Percentiles rank a stretch among this genome's conserved stretches.
phyloP scores from a whole-genome alignment of 2,113 vertebrate genomes.

The Solea senegalensis region DNA sequence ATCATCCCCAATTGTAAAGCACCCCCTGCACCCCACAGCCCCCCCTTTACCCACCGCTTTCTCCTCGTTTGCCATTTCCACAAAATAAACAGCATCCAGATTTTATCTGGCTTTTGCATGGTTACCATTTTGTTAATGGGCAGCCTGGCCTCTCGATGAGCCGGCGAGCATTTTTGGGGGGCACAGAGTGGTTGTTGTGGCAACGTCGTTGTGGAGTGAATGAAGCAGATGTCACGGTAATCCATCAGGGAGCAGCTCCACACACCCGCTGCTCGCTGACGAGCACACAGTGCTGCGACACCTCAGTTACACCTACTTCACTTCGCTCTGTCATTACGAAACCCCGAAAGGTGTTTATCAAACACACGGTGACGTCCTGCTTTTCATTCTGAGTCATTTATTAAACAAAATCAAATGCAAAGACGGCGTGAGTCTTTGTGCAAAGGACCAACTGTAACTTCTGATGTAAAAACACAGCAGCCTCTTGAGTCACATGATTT shows the following conservation, averaged over 20 bases:
- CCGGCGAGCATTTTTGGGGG: slow-evolving; percentile 88
- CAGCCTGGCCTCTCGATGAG: slow-evolving; percentile 83
- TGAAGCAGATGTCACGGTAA: slow-evolving; percentile 91
- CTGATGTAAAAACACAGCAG: slow-evolving; percentile 16
- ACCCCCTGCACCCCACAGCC: slow-evolving; percentile 56
- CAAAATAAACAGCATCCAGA: slow-evolving; percentile 85
- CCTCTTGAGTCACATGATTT: neutral
- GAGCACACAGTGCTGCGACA: slow-evolving; percentile 73
- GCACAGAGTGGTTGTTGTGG: slow-evolving; percentile 86
- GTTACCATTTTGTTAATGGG: slow-evolving; percentile 90
- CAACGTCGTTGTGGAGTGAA: slow-evolving; percentile 87
- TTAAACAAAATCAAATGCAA: slow-evolving; percentile 31
- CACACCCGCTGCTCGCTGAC: slow-evolving; percentile 59
- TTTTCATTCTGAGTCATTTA: slow-evolving; percentile 29
- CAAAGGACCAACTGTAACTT: neutral
- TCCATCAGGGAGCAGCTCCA: slow-evolving; percentile 84
- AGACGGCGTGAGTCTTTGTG: slow-evolving; percentile 25
- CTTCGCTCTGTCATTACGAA: neutral
- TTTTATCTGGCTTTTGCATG: slow-evolving; percentile 88
- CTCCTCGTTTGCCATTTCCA: slow-evolving; percentile 75
- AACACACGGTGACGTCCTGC: neutral
- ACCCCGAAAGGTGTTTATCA: neutral
- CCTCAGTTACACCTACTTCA: slow-evolving; percentile 67
- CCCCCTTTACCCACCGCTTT: slow-evolving; percentile 41
- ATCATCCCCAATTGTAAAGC: slow-evolving; percentile 82